phyloP scores from a whole-genome alignment of 2,113 vertebrate species.

The Ptyas mucosa region DNA sequence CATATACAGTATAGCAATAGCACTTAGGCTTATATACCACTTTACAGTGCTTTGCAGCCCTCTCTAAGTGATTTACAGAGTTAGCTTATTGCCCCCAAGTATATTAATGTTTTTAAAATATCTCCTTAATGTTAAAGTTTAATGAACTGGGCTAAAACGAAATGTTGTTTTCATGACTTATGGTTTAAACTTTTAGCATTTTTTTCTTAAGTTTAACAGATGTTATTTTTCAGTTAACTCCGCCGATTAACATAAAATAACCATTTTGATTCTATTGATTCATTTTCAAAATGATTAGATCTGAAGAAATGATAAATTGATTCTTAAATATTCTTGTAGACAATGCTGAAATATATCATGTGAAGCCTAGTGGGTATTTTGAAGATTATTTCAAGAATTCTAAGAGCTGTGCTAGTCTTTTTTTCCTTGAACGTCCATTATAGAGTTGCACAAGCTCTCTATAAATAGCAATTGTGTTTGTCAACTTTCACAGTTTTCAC shows the following conservation, averaged over 20 bases:
- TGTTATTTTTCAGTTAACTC: neutral
- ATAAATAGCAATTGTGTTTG: neutral
- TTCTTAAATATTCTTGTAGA: neutral
- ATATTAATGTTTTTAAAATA: neutral
- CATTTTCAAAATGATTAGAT: neutral
- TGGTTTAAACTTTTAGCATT: neutral
- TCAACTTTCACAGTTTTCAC: neutral
- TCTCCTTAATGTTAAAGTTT: neutral
- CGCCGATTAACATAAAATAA: neutral
- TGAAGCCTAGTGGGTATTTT: constrained; percentile 1
- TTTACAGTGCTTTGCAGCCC: no score
- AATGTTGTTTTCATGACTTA: neutral
- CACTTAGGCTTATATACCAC: no score
- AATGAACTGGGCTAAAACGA: neutral
- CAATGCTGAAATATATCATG: constrained; percentile 2
- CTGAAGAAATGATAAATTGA: constrained; percentile 10
- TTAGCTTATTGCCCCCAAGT: no score
- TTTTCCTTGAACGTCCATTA: neutral
- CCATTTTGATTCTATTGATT: neutral
- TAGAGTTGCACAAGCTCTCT: neutral
- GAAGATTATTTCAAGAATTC: neutral
- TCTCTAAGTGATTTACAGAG: no score
- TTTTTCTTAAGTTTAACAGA: neutral
- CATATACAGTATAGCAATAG: no score
- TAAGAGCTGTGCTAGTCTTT: neutral